Conservation (phyloP, 1,140 invertebrate genomes). For the Aporrectodea caliginosa region DNA sequence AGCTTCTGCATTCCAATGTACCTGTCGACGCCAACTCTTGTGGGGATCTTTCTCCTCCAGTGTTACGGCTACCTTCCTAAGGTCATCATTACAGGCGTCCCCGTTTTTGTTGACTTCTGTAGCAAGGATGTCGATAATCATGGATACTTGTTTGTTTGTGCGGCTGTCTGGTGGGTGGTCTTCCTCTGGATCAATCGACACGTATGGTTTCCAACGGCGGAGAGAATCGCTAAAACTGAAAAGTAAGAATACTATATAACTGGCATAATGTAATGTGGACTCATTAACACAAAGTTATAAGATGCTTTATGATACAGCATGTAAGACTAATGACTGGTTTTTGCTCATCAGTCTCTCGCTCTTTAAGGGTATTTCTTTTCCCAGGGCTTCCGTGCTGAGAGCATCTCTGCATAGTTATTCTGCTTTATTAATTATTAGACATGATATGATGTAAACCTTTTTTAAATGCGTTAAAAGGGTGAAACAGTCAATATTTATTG, state of each 20-base stretch:
- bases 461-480: background rate
- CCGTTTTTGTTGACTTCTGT: constrained; percentile 11
- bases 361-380: too few species aligned
- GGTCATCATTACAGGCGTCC: background rate
- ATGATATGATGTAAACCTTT: background rate
- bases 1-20: constrained; percentile 34
- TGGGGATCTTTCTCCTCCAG: constrained; percentile 23
- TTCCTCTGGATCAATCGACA: constrained; percentile 96
- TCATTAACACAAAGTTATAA: too few species aligned
- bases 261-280: too few species aligned
- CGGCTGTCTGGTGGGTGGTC: constrained; percentile 74
- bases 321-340: background rate
- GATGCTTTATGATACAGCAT: background rate
- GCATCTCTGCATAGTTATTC: background rate
- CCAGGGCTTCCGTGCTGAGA: too few species aligned
- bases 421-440: background rate
- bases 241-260: constrained; percentile 62
- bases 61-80: constrained; percentile 8
- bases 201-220: constrained; percentile 96
- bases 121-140: background rate
- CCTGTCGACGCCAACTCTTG: background rate
- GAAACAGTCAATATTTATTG: too few species aligned
- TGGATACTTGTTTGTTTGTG: constrained; percentile 9
- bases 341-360: too few species aligned
- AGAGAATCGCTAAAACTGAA: constrained; percentile 91